Base-by-base conservation (phyloP, 1,140 invertebrate genomes). In the Adelges cooleyi region DNA sequence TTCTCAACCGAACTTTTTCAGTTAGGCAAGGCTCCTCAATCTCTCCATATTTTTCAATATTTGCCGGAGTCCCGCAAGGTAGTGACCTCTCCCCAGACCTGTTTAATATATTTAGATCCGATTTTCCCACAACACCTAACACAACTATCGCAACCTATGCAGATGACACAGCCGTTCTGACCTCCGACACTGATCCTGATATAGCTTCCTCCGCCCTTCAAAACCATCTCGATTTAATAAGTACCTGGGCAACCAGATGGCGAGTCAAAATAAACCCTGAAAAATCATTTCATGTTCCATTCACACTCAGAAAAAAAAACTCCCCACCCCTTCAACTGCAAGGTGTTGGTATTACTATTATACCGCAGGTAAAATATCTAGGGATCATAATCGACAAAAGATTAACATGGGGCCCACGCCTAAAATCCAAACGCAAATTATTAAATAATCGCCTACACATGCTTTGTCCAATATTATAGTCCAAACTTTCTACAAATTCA, bases 81-180 rank as follows among this genome's bases (percentile, higher is more conserved):
- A 40, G 33, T 65, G 48, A 25, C n/a, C n/a, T n/a, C 42, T 13
- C 33, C 8, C 33, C 59, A 9, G 27, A 48, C n/a, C 18, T 65
- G 15, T 65, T 48, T 23, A 36, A 48, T 8, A 27, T 51, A 27
- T 50, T 38, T 29, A 65, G 27, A 29, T 48, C 18, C 1, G 29
- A 65, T 25, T 36, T 65, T 36, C 65, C 48, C 6, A 36, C 25
- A 22, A 36, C 48, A 29, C n/a, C 23, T 8, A 46, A 36, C 18
- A 65, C 33, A 11, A 51, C 48, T 9, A 48, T 67, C 17, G 70
- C 69, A 17, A 71, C 71, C 20, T 74, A 70, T 69, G 70, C 72
- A n/a, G 71, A 74, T 52, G 71, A 74, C 54, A 72, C 68, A 20
- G 71, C 70, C 53, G 66, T 71, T 40, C 25, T 73, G 9, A 33